Percentiles rank a stretch among this genome's conserved stretches.
Conservation (phyloP, 2,888 invertebrate genomes). For the Hesperia comma region DNA sequence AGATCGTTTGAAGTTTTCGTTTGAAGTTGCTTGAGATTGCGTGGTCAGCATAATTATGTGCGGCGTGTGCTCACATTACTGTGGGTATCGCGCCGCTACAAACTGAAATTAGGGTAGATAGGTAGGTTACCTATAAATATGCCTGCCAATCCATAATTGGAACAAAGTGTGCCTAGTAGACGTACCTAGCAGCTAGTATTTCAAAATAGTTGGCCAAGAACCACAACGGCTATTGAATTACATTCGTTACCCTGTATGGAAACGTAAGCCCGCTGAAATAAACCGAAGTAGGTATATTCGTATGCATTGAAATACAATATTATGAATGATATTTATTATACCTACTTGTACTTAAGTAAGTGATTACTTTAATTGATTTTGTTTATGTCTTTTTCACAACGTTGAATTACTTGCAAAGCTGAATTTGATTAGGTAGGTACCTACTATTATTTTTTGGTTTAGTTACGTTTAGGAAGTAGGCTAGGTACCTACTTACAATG, state of each 20-base stretch:
- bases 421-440: too few relatives aligned
- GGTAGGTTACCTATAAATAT: neutral
- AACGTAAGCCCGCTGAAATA: conserved; percentile 42
- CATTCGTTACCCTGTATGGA: conserved; percentile 45
- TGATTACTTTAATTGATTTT: neutral
- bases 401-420: too few relatives aligned
- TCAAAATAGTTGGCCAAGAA: conserved; percentile 51
- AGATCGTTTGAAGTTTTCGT: too few relatives aligned
- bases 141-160: conserved; percentile 43
- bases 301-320: conserved; percentile 29
- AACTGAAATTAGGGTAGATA: too few relatives aligned
- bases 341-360: neutral
- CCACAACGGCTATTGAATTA: conserved; percentile 51
- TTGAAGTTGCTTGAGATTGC: too few relatives aligned
- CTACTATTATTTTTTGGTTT: too few relatives aligned
- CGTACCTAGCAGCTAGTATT: conserved; percentile 40
- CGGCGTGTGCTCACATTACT: too few relatives aligned
- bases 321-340: too few relatives aligned
- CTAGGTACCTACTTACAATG: too few relatives aligned
- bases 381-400: neutral
- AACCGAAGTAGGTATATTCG: conserved; percentile 35
- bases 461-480: too few relatives aligned
- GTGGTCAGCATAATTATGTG: too few relatives aligned
- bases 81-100: too few relatives aligned
- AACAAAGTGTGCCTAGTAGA: conserved; percentile 55